Evolutionary conservation across 2,113 vertebrate genomes (phyloP), one percentile per base, ranked within the genome.

Genomic region (Lycaon pictus): DNA sequence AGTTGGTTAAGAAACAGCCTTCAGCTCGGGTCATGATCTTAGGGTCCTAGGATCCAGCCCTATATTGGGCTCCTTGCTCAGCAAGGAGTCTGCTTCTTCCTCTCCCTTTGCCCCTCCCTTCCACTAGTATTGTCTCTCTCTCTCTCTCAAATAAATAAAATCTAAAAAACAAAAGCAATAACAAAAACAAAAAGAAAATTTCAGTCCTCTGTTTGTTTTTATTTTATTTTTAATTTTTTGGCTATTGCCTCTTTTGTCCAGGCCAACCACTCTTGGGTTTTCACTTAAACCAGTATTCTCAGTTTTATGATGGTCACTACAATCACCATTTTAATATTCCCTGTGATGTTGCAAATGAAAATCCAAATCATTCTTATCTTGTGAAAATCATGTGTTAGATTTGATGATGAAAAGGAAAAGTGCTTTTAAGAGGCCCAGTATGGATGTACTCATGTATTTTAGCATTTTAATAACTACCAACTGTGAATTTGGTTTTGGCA

Each of bases 311-410:
- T 23, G 63, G 25, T 72, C 48, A 93, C 37, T n/a, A 1, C 79
- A 80, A 87, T 13, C 23, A 62, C 37, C 7, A 7, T 88, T 80
- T 88, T 65, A 93, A 79, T 53, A 4, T 58, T 86, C 27, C 43
- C 86, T 37, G 19, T 62, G 93, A 94, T 55, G n/a, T 27, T 95
- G 60, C 65, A 95, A 88, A 93, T 93, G 91, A 85, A 96, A 95
- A 93, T 13, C 23, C 3, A 55, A 79, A 35, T 48, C 77, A 91
- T 62, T 82, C 19, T 92, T 88, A 56, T 13, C 72, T 85, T 69
- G 29, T 76, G 72, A 89, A 96, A 98, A 93, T 51, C 4, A 0
- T 79, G 37, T 86, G 65, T n/a, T 91, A 27, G 55, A 29, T 58
- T 56, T 95, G 77, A 80, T 60, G 48, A 85, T 85, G 43, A 60